phyloP scores from a whole-genome alignment of 2,888 invertebrate species.

The Dusona sp. region DNA sequence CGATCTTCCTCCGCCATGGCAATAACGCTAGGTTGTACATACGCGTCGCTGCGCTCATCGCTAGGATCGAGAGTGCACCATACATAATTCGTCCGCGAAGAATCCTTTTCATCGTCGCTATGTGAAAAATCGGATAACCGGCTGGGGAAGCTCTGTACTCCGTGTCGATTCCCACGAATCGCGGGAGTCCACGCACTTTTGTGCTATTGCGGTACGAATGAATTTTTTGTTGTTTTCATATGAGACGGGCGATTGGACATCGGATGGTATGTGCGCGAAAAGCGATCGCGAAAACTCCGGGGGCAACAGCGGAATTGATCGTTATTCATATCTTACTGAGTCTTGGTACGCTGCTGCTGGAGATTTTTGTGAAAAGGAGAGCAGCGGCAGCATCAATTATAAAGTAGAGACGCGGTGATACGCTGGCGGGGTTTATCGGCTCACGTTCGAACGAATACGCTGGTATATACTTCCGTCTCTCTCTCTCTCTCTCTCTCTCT shows the following conservation, averaged over 20 bases:
- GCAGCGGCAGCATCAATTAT: neutral
- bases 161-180: neutral
- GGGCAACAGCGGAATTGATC: neutral
- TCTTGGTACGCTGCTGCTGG: neutral
- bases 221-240: neutral
- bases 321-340: neutral
- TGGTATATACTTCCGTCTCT: neutral
- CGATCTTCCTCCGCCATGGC: neutral
- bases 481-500: neutral
- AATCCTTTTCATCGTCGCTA: no score
- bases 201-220: neutral
- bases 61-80: no score
- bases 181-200: neutral
- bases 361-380: neutral
- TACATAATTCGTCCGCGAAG: no score
- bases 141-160: no score
- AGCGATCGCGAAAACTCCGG: neutral
- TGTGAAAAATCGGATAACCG: no score
- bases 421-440: neutral
- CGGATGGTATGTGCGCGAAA: neutral
- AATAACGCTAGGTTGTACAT: neutral
- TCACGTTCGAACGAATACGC: neutral
- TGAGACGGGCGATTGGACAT: no score
- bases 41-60: no score
- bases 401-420: neutral